Conservation (phyloP, 1,140 invertebrate species). For the Vollenhovia emeryi region DNA sequence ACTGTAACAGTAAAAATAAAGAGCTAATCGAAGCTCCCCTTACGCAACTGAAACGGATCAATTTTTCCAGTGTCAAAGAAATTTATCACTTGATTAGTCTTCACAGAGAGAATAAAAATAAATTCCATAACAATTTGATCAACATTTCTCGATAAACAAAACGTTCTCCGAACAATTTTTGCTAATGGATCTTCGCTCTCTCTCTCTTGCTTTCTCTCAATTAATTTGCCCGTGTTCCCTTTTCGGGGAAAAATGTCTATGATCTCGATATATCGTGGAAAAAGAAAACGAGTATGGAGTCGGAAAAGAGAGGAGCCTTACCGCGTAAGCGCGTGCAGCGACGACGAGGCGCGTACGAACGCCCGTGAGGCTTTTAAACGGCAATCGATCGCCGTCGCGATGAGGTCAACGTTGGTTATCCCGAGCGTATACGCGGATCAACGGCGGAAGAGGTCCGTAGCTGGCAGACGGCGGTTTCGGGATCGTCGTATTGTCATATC, state of each 20-base stretch:
- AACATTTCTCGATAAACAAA: neutral
- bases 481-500: neutral
- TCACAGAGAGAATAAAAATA: neutral
- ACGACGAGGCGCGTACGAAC: conserved; percentile 44
- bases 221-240: neutral
- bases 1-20: neutral
- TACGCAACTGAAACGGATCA: neutral
- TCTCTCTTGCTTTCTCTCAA: no score
- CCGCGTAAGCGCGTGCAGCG: conserved; percentile 49
- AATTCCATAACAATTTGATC: neutral
- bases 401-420: conserved; percentile 54
- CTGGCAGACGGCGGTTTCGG: neutral
- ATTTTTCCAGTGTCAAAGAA: neutral
- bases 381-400: conserved; percentile 52
- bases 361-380: conserved; percentile 55
- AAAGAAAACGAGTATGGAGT: neutral
- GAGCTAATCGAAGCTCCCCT: neutral
- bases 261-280: neutral
- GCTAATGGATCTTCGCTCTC: neutral
- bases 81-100: neutral
- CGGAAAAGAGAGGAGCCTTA: neutral
- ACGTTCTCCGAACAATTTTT: neutral
- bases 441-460: neutral
- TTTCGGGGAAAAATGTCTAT: no score
- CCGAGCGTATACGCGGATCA: conserved; percentile 23